Evolutionary conservation across 1,140 invertebrate species (phyloP), one percentile per base, ranked within the genome.

Genomic region (Apis dorsata): DNA sequence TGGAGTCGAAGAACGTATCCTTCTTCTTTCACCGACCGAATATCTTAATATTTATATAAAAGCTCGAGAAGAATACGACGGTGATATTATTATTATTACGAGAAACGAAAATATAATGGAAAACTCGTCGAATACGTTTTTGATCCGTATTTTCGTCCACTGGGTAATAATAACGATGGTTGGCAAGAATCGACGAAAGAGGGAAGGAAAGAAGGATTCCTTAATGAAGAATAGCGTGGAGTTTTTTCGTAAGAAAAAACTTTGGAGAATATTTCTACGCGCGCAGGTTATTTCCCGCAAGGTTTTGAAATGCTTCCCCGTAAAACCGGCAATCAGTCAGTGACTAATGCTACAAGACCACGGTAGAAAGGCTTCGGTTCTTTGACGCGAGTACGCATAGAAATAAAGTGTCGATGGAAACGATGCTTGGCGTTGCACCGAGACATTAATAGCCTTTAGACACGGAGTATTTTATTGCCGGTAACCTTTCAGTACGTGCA

Each of bases 381-480:
- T 86, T 79, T 84, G 82, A 84, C 82, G 86, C 51, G 77, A 59
- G 70, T 84, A 86, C 86, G 71, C 86, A 75, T 85, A 79, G 83
- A 76, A 85, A 85, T 87, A 87, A 88, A 88, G 86, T 83, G 86
- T 87, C 83, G 68, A 88, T 85, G 86, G 80, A 88, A 88, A 88
- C 79, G 87, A 88, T 83, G 83, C 55, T 65, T 83, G 83, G 86
- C 86, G 77, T 85, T 85, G 86, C 86, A 79, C 71, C 57, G 86
- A 65, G 86, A 79, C 86, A 85, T 87, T 88, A 88, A 88, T 87
- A 87, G 86, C 86, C 86, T 83, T 79, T 85, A 85, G 85, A 87
- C 86, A 83, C 83, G 81, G 86, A 72, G 70, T 87, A 87, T 84
- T 87, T 87, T 87, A 87, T 87, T 85, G 85, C 86, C 53, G 85